Conservation (phyloP, 1,140 invertebrate genomes). For the Goniozus legneri region DNA sequence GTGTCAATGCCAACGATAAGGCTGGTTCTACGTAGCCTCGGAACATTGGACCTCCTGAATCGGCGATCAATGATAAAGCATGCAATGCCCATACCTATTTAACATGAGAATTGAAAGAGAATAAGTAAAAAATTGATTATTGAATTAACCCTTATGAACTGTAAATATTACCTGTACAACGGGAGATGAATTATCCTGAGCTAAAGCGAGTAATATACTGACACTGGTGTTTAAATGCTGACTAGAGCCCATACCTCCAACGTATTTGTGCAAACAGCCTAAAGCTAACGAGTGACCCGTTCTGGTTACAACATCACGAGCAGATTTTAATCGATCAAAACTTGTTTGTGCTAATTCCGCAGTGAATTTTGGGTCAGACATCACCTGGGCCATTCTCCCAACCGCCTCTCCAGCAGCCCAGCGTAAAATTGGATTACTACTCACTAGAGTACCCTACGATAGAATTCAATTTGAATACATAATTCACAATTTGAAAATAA, state of each 20-base stretch:
- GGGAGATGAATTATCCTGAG: conserved; percentile 87
- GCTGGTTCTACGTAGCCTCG: conserved; percentile 94
- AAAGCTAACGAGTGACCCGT: conserved; percentile 92
- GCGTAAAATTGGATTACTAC: conserved; percentile 79
- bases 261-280: conserved; percentile 87
- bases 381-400: conserved; percentile 84
- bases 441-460: conserved; percentile 72
- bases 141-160: conserved; percentile 5
- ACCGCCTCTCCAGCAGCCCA: conserved; percentile 87
- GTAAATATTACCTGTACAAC: conserved; percentile 73
- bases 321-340: conserved; percentile 85
- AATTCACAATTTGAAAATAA: conserved; percentile 4
- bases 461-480: neutral
- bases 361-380: conserved; percentile 81
- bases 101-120: conserved; percentile 6
- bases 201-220: conserved; percentile 88
- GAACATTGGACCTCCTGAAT: conserved; percentile 98
- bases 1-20: conserved; percentile 81
- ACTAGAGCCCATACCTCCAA: conserved; percentile 86
- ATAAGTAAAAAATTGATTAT: no score
- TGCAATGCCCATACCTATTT: conserved; percentile 92
- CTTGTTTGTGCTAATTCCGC: conserved; percentile 87
- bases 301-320: conserved; percentile 81
- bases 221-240: conserved; percentile 92
- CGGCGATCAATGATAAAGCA: conserved; percentile 91